Conservation (phyloP, 2,888 invertebrate species). For the Sarcophaga variegata region DNA sequence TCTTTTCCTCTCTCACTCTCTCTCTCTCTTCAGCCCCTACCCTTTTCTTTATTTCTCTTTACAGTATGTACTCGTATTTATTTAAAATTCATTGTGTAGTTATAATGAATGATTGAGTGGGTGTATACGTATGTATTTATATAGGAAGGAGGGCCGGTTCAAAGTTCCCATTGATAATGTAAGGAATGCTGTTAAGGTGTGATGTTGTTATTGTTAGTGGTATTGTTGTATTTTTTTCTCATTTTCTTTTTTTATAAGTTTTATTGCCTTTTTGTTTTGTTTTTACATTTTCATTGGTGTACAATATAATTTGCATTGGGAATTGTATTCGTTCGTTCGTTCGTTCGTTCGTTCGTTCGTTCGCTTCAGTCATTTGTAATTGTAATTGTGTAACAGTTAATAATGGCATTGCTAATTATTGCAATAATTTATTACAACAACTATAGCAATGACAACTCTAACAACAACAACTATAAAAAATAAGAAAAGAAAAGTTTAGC, state of each 20-base stretch:
- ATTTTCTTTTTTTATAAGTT: slow-evolving; percentile 10
- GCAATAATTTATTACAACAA: slow-evolving; percentile 58
- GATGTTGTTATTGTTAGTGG: neutral
- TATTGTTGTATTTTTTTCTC: neutral
- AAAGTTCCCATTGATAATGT: neutral
- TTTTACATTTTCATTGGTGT: slow-evolving; percentile 21
- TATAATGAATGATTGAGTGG: neutral
- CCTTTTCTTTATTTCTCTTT: neutral
- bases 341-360: neutral
- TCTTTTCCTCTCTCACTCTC: no score
- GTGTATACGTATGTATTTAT: neutral
- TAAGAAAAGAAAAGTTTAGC: neutral
- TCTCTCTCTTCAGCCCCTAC: neutral
- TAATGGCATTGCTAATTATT: slow-evolving; percentile 65
- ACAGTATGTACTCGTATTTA: neutral
- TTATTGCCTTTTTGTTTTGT: slow-evolving; percentile 14
- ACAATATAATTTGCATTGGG: slow-evolving; percentile 42
- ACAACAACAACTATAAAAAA: neutral
- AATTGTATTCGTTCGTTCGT: slow-evolving; percentile 29
- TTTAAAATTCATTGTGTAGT: neutral
- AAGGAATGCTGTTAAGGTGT: no score
- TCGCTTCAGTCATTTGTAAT: slow-evolving; percentile 57
- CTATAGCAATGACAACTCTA: neutral
- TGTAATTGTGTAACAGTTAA: slow-evolving; percentile 63
- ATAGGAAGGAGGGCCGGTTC: neutral